Evolutionary conservation across 2,888 invertebrate genomes (phyloP), one percentile per base, ranked within the genome.

Genomic region (Cerastoderma edule): DNA sequence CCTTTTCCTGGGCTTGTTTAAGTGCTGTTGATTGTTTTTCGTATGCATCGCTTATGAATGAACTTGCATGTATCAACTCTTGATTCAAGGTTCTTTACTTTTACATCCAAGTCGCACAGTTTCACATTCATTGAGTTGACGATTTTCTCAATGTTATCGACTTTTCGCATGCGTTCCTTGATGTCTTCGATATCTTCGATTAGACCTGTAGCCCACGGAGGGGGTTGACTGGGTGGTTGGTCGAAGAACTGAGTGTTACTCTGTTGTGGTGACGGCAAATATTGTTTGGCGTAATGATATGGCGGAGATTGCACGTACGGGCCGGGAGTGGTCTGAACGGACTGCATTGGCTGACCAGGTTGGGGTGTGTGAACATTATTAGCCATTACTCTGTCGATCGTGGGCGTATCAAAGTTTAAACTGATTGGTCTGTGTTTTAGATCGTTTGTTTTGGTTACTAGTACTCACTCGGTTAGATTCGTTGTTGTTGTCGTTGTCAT

Each of bases 131-230:
- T 73, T 8, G 32, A 35, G 30, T 67, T 73, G 16, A 73, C 67
- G n/a, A 54, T 50, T 50, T 73, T 67, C 27, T 73, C 67, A 6
- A 73, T 67, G 28, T 60, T 67, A 24, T 73, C 67, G 44, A 67
- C 48, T 50, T 39, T 60, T 30, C 63, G 27, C 13, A 73, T 5
- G n/a, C 54, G 57, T 24, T 39, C 16, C 53, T 73, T 67, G 5
- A 73, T 63, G 24, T 24, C 3, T 35, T 72, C 57, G n/a, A 72
- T 67, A 30, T 73, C 72, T 1, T 73, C 72, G 19, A 73, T 39
- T 19, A 73, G 6, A 19, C 54, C 48, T 16, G 32, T 39, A 35
- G 67, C 72, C 72, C 72, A 72, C 46, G 66, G 57, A 5, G 50
- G 50, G 5, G 50, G 13, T n/a, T 50, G 50, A 50, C 22, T 50